Evolutionary conservation across 2,113 vertebrate species (phyloP).

Genomic region (Hippoglossus stenolepis): DNA sequence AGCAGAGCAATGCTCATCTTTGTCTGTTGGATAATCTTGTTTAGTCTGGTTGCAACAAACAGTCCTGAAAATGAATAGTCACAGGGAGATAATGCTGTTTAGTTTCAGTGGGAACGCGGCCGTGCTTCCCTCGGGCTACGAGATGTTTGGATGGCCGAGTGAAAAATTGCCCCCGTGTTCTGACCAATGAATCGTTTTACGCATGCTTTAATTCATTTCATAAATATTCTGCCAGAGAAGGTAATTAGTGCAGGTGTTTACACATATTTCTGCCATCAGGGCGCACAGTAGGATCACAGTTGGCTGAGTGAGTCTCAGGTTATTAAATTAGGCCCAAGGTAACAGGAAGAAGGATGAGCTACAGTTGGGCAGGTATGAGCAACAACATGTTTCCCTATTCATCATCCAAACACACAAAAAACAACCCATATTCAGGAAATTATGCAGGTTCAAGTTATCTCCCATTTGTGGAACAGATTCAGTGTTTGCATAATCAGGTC

Average conservation of each 20-base stretch:
- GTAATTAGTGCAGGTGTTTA: constrained; percentile 83
- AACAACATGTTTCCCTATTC: constrained; percentile 65
- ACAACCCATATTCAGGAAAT: constrained; percentile 33
- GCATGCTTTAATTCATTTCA: constrained; percentile 76
- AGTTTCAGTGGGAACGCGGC: constrained; percentile 43
- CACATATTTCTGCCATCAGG: constrained; percentile 79
- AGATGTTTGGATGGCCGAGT: constrained; percentile 63
- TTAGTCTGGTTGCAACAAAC: constrained; percentile 61
- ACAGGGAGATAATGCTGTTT: constrained; percentile 46
- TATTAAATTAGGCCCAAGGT: constrained; percentile 79
- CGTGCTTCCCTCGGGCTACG: constrained; percentile 50
- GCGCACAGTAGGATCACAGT: constrained; percentile 78
- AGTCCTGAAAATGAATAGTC: constrained; percentile 67
- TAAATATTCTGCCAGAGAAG: constrained; percentile 77
- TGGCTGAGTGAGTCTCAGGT: constrained; percentile 75
- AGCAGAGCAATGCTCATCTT: constrained; percentile 42
- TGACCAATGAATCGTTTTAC: constrained; percentile 77
- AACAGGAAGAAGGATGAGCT: constrained; percentile 78
- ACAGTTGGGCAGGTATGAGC: constrained; percentile 71
- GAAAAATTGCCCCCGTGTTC: constrained; percentile 71
- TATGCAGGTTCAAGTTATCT: constrained; percentile 51
- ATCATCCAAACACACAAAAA: constrained; percentile 58
- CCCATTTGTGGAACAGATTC: constrained; percentile 32
- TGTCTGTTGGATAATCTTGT: constrained; percentile 67
- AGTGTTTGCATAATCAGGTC: constrained; percentile 51